Evolutionary conservation across 2,113 vertebrate species (phyloP).

Genomic region (Myiozetetes cayanensis): DNA sequence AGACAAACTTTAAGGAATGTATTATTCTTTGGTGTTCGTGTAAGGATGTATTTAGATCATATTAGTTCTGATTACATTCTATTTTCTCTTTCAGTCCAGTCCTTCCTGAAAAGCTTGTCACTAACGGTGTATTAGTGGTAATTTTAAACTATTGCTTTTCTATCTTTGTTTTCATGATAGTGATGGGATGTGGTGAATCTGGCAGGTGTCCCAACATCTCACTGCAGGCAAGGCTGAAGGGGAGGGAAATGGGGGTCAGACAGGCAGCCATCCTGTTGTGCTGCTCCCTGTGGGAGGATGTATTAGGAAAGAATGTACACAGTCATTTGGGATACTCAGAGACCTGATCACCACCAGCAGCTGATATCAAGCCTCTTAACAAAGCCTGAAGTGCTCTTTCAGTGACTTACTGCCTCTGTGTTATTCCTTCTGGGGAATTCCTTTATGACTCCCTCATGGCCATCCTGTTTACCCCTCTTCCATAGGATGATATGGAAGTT

Average conservation of each 20-base stretch:
- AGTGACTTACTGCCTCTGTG: neutral
- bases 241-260: neutral
- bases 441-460: neutral
- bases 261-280: neutral
- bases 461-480: neutral
- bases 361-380: neutral
- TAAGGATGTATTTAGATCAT: neutral
- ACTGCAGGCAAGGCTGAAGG: neutral
- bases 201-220: neutral
- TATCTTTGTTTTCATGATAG: neutral
- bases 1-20: neutral
- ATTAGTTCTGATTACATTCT: neutral
- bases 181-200: neutral
- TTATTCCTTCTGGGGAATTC: neutral
- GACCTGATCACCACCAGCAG: neutral
- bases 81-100: constrained; percentile 67
- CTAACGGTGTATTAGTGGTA: constrained; percentile 79
- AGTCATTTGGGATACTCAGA: neutral
- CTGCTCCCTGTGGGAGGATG: neutral
- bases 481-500: neutral
- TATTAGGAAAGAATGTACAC: neutral
- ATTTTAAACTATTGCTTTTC: neutral
- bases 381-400: neutral
- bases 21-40: neutral
- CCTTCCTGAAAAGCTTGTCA: constrained; percentile 71